Conservation (phyloP, 2,113 vertebrate species). For the Ophthalmolycus amberensis region DNA sequence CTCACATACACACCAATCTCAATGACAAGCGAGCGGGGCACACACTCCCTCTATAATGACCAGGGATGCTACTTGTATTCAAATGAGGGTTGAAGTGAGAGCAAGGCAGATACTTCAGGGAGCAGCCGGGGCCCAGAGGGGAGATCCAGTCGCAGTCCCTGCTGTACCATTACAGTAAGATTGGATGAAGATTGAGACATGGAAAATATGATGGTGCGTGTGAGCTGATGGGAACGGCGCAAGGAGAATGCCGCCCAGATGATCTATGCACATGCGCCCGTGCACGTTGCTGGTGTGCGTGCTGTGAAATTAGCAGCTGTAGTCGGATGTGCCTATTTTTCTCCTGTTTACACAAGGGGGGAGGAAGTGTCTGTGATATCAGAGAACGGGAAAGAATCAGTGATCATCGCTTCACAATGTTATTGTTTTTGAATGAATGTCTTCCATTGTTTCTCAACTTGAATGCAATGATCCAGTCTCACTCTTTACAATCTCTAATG, state of each 20-base stretch:
- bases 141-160: constrained; percentile 76
- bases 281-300: constrained; percentile 19
- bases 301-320: constrained; percentile 67
- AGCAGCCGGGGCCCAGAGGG: constrained; percentile 77
- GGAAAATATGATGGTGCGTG: constrained; percentile 78
- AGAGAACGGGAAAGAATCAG: constrained; percentile 36
- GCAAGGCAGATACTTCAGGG: constrained; percentile 78
- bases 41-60: constrained; percentile 73
- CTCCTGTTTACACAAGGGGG: constrained; percentile 63
- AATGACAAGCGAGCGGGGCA: constrained; percentile 78
- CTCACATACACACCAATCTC: constrained; percentile 55
- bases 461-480: constrained; percentile 1
- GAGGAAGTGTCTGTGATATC: constrained; percentile 44
- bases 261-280: constrained; percentile 51
- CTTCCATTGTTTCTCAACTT: constrained; percentile 3
- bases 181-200: constrained; percentile 82
- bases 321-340: constrained; percentile 57
- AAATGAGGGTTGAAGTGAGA: constrained; percentile 81
- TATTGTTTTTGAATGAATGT: constrained; percentile 38
- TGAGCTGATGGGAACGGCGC: constrained; percentile 70
- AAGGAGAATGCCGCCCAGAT: constrained; percentile 73
- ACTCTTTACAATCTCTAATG: not conserved
- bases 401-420: not conserved
- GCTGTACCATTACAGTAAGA: constrained; percentile 80
- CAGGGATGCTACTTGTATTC: constrained; percentile 78